Conservation (phyloP, 2,113 vertebrate species). For the Pleuronectes platessa region DNA sequence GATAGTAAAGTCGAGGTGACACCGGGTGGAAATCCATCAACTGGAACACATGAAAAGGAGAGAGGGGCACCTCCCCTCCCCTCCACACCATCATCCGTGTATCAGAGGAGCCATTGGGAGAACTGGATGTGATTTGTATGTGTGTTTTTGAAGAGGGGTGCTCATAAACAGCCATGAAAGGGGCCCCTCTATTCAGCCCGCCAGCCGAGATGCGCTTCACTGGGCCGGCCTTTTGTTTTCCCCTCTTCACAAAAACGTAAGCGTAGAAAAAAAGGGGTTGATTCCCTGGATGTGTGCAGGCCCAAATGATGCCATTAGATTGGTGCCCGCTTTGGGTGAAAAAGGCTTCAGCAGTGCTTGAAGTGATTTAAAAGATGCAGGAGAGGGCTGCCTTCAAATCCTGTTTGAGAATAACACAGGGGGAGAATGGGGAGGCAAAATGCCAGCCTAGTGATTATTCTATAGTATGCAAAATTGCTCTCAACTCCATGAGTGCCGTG, state of each 20-base stretch:
- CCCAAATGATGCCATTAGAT: slow-evolving; percentile 78
- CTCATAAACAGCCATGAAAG: slow-evolving; percentile 83
- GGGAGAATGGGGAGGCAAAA: slow-evolving; percentile 70
- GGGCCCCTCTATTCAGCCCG: slow-evolving; percentile 78
- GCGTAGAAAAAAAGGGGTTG: slow-evolving; percentile 64
- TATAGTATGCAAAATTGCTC: slow-evolving; percentile 77
- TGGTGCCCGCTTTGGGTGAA: slow-evolving; percentile 72
- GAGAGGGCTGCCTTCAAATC: slow-evolving; percentile 73
- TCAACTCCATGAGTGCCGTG: slow-evolving; percentile 71
- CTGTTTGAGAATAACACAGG: slow-evolving; percentile 66
- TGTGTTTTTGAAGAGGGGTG: slow-evolving; percentile 82
- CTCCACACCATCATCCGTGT: slow-evolving; percentile 44
- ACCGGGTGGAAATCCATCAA: slow-evolving; percentile 54
- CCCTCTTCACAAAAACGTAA: slow-evolving; percentile 67
- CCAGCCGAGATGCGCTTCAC: slow-evolving; percentile 77
- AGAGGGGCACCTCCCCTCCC: slow-evolving; percentile 30
- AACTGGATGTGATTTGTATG: slow-evolving; percentile 81
- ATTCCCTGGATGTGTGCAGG: slow-evolving; percentile 73
- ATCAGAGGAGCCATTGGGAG: slow-evolving; percentile 65
- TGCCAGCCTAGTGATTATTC: slow-evolving; percentile 73
- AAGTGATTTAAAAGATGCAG: slow-evolving; percentile 80
- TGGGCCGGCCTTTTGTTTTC: slow-evolving; percentile 77
- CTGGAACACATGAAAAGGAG: background rate
- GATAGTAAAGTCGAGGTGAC: slow-evolving; percentile 32
- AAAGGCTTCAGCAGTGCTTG: slow-evolving; percentile 73